Evolutionary conservation across 2,113 vertebrate species (phyloP).

Genomic region (Mionectes macconnelli): DNA sequence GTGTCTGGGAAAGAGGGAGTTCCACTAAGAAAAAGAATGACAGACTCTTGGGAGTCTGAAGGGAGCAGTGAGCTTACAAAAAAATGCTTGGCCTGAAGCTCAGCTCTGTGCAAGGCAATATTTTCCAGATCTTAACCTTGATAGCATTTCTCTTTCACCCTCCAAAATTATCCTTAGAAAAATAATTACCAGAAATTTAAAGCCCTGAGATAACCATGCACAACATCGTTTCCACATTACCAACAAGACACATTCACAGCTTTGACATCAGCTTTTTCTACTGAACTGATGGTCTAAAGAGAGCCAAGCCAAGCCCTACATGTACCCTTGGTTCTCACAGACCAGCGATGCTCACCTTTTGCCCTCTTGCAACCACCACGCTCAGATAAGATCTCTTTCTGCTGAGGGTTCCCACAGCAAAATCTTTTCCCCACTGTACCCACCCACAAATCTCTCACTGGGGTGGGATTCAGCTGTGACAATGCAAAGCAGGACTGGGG

Average conservation of each 20-base stretch:
- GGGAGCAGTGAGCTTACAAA: not conserved
- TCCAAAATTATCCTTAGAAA: not conserved
- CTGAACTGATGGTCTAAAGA: accelerated
- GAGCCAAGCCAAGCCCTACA: accelerated
- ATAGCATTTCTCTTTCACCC: not conserved
- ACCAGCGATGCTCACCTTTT: not conserved
- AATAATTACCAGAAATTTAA: not conserved
- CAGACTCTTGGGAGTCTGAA: not conserved
- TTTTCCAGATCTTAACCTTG: not conserved
- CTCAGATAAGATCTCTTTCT: not conserved
- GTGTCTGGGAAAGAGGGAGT: not conserved
- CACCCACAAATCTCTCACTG: not conserved
- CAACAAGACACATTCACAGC: not conserved
- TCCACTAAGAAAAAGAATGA: not conserved
- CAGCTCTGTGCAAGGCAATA: not conserved
- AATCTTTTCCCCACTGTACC: not conserved
- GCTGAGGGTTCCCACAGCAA: not conserved
- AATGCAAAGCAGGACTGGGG: not conserved
- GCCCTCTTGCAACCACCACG: not conserved
- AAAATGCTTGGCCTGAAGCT: not conserved
- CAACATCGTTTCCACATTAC: not conserved
- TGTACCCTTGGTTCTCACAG: not conserved
- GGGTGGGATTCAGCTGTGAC: not conserved
- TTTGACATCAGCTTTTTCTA: accelerated
- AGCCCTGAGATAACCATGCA: not conserved